Evolutionary conservation across 1,140 invertebrate species (phyloP), one percentile per base, ranked within the genome.

Genomic region (Protaetia brevitarsis): DNA sequence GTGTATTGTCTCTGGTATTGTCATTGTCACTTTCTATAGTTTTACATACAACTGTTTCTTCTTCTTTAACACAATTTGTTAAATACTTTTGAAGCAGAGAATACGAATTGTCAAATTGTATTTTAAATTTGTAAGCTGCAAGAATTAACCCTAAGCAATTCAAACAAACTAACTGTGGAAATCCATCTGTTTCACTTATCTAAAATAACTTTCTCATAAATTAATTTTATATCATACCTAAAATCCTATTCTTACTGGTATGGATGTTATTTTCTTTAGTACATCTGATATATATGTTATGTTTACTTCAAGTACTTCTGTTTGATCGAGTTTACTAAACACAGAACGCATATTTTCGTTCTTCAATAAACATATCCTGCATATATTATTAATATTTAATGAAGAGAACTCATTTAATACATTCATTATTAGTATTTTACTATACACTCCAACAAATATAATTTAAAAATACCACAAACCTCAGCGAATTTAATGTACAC

Each of bases 311-410:
- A 64, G 31, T 3, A 56, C 23, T 64, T 64, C 63, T 19, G 2
- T 64, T 51, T 64, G 37, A 29, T 51, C 37, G 29, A 64, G 63
- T 51, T 51, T 64, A 64, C 63, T 64, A 23, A 34, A 64, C 7
- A 64, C 45, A 51, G n/a, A 51, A 64, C 41, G 19, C 41, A 51
- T 51, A 51, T 51, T 51, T 6, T 51, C 41, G 6, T n/a, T n/a
- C n/a, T n/a, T n/a, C n/a, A 57, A 29, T 30, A 64, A 56, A 56
- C 63, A 64, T 56, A 64, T 64, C 19, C 63, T 37, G 19, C 63
- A 64, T 28, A 64, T 31, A 30, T 57, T 64, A 16, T 13, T 56
- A 21, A 64, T 64, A 31, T 64, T 56, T 30, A 61, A 75, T 5
- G 41, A 51, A 23, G 19, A 19, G 19, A 3, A 23, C 6, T 19